Percentiles rank a stretch among this genome's conserved stretches.
Conservation (phyloP, 1,140 invertebrate species). For the Hycleus phaleratus region DNA sequence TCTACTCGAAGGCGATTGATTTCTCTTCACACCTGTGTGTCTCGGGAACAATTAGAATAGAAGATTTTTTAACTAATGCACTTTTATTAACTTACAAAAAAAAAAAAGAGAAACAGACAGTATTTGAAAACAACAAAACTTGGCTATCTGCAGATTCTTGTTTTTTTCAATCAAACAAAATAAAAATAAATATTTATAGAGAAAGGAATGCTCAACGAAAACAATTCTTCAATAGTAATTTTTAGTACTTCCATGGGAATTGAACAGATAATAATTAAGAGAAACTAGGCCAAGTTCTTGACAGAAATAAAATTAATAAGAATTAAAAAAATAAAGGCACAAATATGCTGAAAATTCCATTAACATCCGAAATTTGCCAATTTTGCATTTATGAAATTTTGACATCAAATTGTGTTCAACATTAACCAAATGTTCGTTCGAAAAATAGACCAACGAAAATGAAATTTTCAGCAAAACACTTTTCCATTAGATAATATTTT, state of each 20-base stretch:
- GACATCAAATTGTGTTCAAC: no score
- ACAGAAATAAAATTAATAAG: constrained; percentile 21
- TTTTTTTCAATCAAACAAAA: no score
- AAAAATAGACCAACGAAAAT: constrained; percentile 14
- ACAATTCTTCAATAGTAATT: no score
- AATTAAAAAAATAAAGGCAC: constrained; percentile 32
- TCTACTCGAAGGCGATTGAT: constrained; percentile 10
- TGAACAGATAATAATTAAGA: no score
- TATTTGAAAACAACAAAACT: constrained; percentile 6
- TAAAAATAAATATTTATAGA: no score
- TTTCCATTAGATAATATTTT: constrained; percentile 12
- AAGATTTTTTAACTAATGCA: constrained; percentile 8
- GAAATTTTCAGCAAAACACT: constrained; percentile 27
- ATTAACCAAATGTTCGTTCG: background rate
- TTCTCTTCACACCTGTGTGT: background rate
- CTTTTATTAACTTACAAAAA: constrained; percentile 15
- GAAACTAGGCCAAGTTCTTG: constrained; percentile 22
- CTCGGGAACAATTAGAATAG: background rate
- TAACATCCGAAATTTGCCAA: constrained; percentile 7
- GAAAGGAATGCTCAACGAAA: no score
- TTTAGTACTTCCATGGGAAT: no score
- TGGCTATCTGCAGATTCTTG: background rate
- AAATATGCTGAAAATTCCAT: constrained; percentile 29
- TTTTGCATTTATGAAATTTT: no score
- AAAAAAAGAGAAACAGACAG: no score